Base-by-base conservation (phyloP, 2,888 invertebrate species). In the Rotaria sp. region DNA sequence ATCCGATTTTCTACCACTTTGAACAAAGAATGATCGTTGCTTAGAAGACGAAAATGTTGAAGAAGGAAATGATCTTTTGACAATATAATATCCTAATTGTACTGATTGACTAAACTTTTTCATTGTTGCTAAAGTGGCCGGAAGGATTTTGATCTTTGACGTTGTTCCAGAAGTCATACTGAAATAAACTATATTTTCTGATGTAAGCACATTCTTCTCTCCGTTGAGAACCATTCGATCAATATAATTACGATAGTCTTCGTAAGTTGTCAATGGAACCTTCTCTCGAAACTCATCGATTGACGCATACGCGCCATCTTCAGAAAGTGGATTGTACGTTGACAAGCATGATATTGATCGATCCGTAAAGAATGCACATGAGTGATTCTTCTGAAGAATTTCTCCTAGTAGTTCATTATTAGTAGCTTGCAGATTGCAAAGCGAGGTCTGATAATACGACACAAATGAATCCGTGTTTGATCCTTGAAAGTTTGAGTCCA, bases 121-220 rank as follows among this genome's bases (percentile, higher is more conserved):
- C 26, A 59, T n/a, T 11, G 30, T 13, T n/a, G n/a, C 7, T 59
- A 30, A n/a, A 30, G 59, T 59, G 3, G 41, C 24, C 4, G 75
- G 75, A 41, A 75, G 21, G 2, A 41, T n/a, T 75, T 75, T 75
- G 18, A 30, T 75, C 15, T 75, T 75, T 21, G 8, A 41, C 3
- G 75, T 75, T 2, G 75, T 75, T 75, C 75, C 75, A 75, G 75
- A 75, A 75, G n/a, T 75, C n/a, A 41, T 41, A 21, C 41, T 11
- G 21, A 38, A 75, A 38, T 75, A 75, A 41, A 75, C 30, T 8
- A 75, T 30, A 13, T 59, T 24, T 30, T 59, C 59, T 5, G 30
- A n/a, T 7, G n/a, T 30, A 11, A 59, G n/a, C 30, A 59, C 7
- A 30, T 59, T 59, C 7, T 59, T n/a, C 13, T 59, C 59, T 59